These are phyloP conservation scores for Trichosurus vulpecula DNA, from an alignment of 2,797 vertebrate species.

Conservation along the genomic window DNA sequence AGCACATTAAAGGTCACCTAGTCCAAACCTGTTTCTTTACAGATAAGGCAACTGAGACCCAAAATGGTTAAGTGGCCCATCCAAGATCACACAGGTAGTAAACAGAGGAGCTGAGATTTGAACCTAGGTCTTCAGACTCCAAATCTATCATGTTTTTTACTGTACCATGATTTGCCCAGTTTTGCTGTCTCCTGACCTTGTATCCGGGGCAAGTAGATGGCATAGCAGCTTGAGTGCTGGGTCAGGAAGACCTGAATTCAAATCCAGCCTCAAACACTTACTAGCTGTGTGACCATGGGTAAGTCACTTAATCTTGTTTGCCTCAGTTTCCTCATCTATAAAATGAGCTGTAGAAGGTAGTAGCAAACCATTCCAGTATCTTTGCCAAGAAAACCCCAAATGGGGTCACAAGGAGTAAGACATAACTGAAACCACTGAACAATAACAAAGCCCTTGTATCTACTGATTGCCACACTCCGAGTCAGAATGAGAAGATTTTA, in stretches of 20 bases:
- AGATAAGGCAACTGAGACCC: neutral
- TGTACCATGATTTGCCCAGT: neutral
- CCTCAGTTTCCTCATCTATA: neutral
- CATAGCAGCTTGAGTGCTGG: neutral
- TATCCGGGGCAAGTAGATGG: neutral
- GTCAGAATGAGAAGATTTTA: neutral
- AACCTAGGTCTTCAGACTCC: neutral
- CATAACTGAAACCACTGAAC: neutral
- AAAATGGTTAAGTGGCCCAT: neutral
- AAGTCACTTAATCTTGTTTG: neutral
- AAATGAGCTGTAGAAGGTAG: neutral
- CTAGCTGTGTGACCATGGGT: neutral
- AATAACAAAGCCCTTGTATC: neutral
- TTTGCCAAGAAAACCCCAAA: neutral
- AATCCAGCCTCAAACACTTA: neutral
- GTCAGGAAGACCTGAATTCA: neutral
- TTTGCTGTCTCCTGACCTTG: neutral
- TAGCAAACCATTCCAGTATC: neutral
- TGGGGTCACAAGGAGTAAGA: neutral
- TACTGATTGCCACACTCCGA: neutral
- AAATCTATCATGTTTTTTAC: neutral
- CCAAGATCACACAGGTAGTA: neutral
- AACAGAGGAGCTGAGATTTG: neutral
- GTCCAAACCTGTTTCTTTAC: neutral
- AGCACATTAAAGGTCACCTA: neutral